These are phyloP conservation scores for Tokudaia muenninki DNA, from an alignment of 2,797 vertebrate genomes.

Conservation along the genomic window DNA sequence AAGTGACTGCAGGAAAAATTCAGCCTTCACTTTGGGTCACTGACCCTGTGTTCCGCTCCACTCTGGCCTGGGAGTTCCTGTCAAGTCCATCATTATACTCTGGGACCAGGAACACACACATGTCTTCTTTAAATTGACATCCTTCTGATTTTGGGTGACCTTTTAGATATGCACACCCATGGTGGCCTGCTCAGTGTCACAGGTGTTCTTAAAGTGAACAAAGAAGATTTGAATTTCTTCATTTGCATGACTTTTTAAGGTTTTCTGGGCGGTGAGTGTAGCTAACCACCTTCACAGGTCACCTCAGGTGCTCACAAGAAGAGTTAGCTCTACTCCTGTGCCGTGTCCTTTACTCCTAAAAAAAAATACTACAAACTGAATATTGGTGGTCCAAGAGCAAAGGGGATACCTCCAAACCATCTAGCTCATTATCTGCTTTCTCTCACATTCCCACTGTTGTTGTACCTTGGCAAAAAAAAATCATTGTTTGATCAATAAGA, in stretches of 20 bases:
- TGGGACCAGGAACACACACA: background rate
- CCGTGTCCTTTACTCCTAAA: background rate
- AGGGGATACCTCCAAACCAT: background rate
- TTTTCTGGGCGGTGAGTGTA: background rate
- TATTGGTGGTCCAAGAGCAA: background rate
- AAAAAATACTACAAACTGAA: background rate
- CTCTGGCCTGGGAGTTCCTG: background rate
- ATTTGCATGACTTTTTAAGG: background rate
- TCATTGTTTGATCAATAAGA: background rate
- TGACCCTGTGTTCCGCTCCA: accelerated
- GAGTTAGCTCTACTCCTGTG: background rate
- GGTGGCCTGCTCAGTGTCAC: background rate
- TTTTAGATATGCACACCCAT: background rate
- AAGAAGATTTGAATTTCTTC: background rate
- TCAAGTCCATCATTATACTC: background rate
- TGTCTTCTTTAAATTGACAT: background rate
- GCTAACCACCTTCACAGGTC: background rate
- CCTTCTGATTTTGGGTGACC: background rate
- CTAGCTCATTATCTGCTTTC: background rate
- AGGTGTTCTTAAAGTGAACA: background rate
- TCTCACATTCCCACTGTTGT: background rate
- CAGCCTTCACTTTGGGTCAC: background rate
- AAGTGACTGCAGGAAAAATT: background rate
- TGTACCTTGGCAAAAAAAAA: background rate
- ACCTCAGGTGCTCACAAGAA: background rate